These are phyloP conservation scores for Altica lythri DNA, from an alignment of 2,888 invertebrate genomes.

Conservation along the genomic window DNA sequence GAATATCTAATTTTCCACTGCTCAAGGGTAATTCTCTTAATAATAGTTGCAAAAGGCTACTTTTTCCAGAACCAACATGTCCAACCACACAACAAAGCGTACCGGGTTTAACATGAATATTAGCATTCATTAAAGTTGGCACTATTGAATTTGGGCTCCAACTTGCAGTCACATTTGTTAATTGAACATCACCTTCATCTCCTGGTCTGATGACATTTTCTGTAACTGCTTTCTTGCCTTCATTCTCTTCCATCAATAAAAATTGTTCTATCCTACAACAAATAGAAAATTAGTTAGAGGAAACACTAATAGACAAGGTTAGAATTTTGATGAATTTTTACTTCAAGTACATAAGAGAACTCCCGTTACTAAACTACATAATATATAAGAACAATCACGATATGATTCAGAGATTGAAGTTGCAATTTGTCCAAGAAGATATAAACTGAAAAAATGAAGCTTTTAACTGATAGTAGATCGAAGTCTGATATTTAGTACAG, in stretches of 20 bases:
- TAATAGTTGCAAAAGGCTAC: conserved; percentile 69
- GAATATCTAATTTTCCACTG: conserved; percentile 65
- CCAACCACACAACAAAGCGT: conserved; percentile 60
- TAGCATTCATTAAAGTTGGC: conserved; percentile 57
- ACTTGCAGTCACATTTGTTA: conserved; percentile 42
- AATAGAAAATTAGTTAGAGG: too few relatives aligned
- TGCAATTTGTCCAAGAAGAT: too few relatives aligned
- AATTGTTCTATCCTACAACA: conserved; percentile 43
- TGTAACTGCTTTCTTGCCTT: background rate
- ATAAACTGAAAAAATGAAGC: too few relatives aligned
- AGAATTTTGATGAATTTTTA: too few relatives aligned
- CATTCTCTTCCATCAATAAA: conserved; percentile 42
- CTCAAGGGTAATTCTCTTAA: conserved; percentile 71
- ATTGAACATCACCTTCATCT: conserved; percentile 30
- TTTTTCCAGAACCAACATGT: conserved; percentile 73
- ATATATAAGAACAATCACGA: too few relatives aligned
- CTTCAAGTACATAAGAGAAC: too few relatives aligned
- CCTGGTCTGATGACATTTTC: background rate
- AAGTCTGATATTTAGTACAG: too few relatives aligned
- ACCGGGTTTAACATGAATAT: conserved; percentile 59
- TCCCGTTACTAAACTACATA: too few relatives aligned
- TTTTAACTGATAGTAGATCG: too few relatives aligned
- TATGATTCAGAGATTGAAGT: too few relatives aligned
- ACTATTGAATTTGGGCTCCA: conserved; percentile 49
- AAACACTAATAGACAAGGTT: too few relatives aligned